Evolutionary conservation across 2,888 invertebrate species (phyloP), one percentile per base, ranked within the genome.

Genomic region (Cheilosia vernalis): DNA sequence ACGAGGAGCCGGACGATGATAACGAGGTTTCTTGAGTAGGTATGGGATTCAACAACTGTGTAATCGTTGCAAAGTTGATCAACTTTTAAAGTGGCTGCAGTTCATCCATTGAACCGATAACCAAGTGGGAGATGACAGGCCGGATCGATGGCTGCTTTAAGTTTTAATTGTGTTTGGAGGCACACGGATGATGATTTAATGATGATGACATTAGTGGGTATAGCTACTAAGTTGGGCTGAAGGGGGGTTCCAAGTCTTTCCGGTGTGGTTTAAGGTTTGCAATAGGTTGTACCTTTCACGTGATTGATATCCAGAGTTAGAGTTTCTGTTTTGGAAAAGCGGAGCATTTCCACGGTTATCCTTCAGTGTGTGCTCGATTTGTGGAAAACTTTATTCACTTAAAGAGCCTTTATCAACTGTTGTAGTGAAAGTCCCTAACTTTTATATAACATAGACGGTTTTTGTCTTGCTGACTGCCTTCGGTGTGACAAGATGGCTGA

Each of bases 151-250:
- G 72, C 60, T 66, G 70, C 76, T 69, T 85, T 72, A 81, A 85
- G 85, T 81, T 81, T 85, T 85, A 85, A 85, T 85, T 85, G 85
- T 72, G 76, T 81, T 85, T 79, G 70, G 53, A 24, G 21, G 47
- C 49, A 27, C 27, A 27, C 6, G 21, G 56, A 47, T 56, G 66
- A 77, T 72, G 61, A 40, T 78, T 27, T 83, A 67, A 83, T 73
- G 73, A 63, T 69, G 66, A 83, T 72, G 66, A 17, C 49, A 56
- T 81, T 30, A 53, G 37, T 27, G 15, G 30, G 2, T 33, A 10
- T 27, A 49, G 42, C 33, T 72, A 60, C n/a, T 30, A 3, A 33
- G 17, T 15, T 4, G 51, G 51, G 10, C 13, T 53, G 24, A n/a
- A 24, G 51, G 24, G 51, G 24, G 2, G 2, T 17, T 19, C 0